These are phyloP conservation scores for Streptopelia turtur DNA, from an alignment of 2,797 vertebrate genomes.

Conservation along the genomic window DNA sequence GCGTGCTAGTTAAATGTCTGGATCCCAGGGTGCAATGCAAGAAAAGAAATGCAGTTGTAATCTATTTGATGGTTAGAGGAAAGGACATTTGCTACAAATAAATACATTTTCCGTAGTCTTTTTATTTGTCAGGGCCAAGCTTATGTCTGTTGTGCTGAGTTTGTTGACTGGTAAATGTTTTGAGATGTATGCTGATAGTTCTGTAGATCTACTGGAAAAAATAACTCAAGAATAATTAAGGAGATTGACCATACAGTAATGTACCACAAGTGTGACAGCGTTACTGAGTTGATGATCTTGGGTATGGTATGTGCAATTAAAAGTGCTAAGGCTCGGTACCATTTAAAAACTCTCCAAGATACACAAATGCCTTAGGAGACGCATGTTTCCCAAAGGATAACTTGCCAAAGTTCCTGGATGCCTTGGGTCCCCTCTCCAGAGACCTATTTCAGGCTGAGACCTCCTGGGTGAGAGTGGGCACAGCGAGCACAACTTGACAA, in stretches of 20 bases:
- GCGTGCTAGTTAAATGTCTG: constrained; percentile 67
- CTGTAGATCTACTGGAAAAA: constrained; percentile 61
- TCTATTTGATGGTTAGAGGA: constrained; percentile 49
- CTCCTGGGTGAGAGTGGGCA: neutral
- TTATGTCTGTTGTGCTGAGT: constrained; percentile 56
- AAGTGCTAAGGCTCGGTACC: constrained; percentile 43
- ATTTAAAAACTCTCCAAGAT: constrained; percentile 22
- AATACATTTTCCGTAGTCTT: constrained; percentile 60
- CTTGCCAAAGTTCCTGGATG: constrained; percentile 50
- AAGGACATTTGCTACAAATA: constrained; percentile 66
- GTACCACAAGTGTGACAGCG: neutral
- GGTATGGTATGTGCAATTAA: constrained; percentile 42
- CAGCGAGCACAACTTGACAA: constrained; percentile 13
- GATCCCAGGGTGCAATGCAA: constrained; percentile 60
- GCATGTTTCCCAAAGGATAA: constrained; percentile 40
- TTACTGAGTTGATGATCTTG: constrained; percentile 33
- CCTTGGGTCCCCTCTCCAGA: constrained; percentile 13
- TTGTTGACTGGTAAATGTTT: constrained; percentile 65
- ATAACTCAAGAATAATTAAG: constrained; percentile 69
- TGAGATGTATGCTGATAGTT: constrained; percentile 45
- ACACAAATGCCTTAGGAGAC: constrained; percentile 37
- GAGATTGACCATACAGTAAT: constrained; percentile 65
- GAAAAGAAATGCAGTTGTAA: constrained; percentile 27
- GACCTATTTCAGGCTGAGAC: neutral
- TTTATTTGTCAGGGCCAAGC: constrained; percentile 60